Evolutionary conservation across 2,797 vertebrate species (phyloP).

Genomic region (Eupleurogrammus muticus): DNA sequence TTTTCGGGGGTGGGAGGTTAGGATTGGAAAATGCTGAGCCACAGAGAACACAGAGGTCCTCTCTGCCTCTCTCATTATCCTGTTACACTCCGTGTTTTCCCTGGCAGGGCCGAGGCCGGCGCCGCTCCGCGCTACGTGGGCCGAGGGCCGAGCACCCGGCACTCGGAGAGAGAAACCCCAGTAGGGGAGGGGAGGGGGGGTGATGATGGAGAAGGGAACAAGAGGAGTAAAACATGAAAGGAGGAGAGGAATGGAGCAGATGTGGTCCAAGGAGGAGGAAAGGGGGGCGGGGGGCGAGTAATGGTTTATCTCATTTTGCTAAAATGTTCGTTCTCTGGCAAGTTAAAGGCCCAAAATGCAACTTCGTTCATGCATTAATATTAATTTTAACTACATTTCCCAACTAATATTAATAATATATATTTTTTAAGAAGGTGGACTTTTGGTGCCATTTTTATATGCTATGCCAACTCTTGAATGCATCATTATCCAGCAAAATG

Average conservation of each 20-base stretch:
- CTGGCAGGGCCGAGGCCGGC: conserved; percentile 66
- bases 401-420: no score
- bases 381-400: no score
- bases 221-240: conserved; percentile 60
- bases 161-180: conserved; percentile 58
- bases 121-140: conserved; percentile 57
- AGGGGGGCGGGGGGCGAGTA: conserved; percentile 8
- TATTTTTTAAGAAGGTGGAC: no score
- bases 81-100: conserved; percentile 81
- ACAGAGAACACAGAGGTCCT: conserved; percentile 67
- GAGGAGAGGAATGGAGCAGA: conserved; percentile 44
- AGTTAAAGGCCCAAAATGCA: no score
- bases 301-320: conserved; percentile 11
- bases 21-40: conserved; percentile 69
- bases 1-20: no score
- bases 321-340: background rate
- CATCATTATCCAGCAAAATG: no score
- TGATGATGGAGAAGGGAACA: conserved; percentile 65
- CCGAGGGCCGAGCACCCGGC: conserved; percentile 50
- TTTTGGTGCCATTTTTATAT: no score
- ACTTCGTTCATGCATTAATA: no score
- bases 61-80: conserved; percentile 75
- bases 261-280: conserved; percentile 16
- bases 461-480: no score
- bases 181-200: conserved; percentile 61